These are phyloP conservation scores for Saccopteryx leptura DNA, from an alignment of 2,113 vertebrate species.

Conservation along the genomic window DNA sequence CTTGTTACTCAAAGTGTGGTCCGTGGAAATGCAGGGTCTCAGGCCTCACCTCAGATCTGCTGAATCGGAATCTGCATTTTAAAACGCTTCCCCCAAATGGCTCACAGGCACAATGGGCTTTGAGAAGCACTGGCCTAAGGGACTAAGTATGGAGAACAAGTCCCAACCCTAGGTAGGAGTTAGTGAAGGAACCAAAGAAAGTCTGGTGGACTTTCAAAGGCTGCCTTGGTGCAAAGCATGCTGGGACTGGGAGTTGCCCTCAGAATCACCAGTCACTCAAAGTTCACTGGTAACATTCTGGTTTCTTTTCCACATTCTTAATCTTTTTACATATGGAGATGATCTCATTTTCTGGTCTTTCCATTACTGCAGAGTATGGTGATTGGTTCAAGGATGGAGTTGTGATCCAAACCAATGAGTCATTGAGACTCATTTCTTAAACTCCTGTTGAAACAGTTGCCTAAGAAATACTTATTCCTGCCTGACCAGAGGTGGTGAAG, in stretches of 20 bases:
- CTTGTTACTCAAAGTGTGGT: background rate
- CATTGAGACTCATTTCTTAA: background rate
- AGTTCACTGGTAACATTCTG: background rate
- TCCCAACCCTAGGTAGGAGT: background rate
- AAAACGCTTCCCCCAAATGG: background rate
- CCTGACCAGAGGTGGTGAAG: too few relatives aligned
- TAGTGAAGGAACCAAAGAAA: background rate
- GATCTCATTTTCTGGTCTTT: background rate
- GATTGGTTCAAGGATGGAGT: background rate
- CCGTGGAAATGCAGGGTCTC: background rate
- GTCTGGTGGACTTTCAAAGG: background rate
- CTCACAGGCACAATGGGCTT: background rate
- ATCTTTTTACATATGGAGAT: background rate
- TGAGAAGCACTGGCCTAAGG: background rate
- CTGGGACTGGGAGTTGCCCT: background rate
- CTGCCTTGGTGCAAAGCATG: background rate
- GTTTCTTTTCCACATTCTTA: background rate
- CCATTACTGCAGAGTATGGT: background rate
- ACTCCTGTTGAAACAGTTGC: background rate
- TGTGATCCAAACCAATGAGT: background rate
- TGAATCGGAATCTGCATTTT: background rate
- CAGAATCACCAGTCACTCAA: background rate
- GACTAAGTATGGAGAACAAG: background rate
- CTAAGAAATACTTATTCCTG: background rate
- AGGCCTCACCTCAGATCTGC: background rate